Base-by-base conservation (phyloP, 2,888 invertebrate species). In the Thumatha senex region DNA sequence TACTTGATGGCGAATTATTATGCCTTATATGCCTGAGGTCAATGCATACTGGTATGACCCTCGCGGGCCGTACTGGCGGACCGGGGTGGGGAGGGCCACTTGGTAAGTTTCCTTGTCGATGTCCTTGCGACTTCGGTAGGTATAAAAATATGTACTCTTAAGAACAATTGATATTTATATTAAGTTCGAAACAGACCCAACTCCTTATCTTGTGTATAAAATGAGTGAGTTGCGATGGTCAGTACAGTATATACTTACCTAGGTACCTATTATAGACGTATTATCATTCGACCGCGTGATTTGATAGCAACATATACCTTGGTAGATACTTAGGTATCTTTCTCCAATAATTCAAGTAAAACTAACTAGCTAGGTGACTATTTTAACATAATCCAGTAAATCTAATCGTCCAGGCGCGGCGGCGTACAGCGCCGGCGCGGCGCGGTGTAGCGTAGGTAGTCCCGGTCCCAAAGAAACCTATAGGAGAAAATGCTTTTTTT, bases 21-120 rank as follows among this genome's bases (percentile, higher is more conserved):
- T 66, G 57, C 56, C 58, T 52, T 63, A 53, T 35, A 54, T 36
- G 60, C 58, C 33, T 59, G 47, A 63, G 57, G 63, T 55, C 61
- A 56, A 44, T 55, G 63, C 48, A 57, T 45, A 57, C 54, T 58
- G 51, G 56, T 60, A 58, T 51, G 60, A 49, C 47, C 34, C 46
- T 51, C 44, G 49, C 39, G 55, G 42, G 60, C 9, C 39, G 39
- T 8, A 36, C 8, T 54, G 53, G 40, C 55, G 50, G 36, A 55
- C 50, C 47, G 36, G 48, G 14, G 60, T 54, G 57, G 62, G 56
- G 49, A 46, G 49, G 57, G 54, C 12, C 44, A 53, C 60, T 56
- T 61, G 61, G 67, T 70, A 58, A 63, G 77, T 76, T 77, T 77
- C 73, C 78, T 76, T 64, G 61, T 72, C 61, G 67, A 56, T 66